Evolutionary conservation across 2,113 vertebrate genomes (phyloP).

Genomic region (Tetrao urogallus): DNA sequence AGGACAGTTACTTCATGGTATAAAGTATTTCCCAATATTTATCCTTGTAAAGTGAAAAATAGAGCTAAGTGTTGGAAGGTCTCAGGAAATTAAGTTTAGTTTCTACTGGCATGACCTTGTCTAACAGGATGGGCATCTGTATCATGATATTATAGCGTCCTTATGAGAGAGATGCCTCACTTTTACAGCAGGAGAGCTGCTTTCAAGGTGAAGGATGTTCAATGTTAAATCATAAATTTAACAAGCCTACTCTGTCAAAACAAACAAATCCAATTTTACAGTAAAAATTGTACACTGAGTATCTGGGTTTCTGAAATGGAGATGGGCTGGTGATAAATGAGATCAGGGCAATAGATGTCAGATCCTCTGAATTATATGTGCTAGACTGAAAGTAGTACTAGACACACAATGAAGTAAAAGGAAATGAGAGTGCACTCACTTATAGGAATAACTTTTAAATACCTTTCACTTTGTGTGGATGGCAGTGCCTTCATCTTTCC

Average conservation of each 20-base stretch:
- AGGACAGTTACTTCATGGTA: neutral
- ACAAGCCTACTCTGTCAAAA: slow-evolving; percentile 20
- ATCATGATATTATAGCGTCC: slow-evolving; percentile 24
- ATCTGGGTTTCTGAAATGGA: slow-evolving; percentile 24
- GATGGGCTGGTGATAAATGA: slow-evolving; percentile 46
- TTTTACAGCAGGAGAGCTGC: slow-evolving; percentile 24
- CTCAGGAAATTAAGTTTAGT: slow-evolving; percentile 47
- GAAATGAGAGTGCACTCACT: neutral
- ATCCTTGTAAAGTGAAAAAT: slow-evolving; percentile 38
- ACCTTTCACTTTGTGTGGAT: neutral
- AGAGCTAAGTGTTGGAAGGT: neutral
- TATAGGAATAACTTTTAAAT: neutral
- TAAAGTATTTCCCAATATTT: slow-evolving; percentile 34
- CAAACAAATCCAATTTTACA: slow-evolving; percentile 62
- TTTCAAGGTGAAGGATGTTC: slow-evolving; percentile 54
- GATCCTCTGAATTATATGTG: neutral
- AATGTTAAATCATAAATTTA: slow-evolving; percentile 57
- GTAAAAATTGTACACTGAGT: slow-evolving; percentile 44
- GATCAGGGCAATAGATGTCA: slow-evolving; percentile 27
- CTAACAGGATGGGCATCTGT: slow-evolving; percentile 41
- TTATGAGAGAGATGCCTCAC: neutral
- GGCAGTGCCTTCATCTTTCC: neutral
- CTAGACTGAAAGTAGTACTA: neutral
- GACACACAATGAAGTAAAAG: neutral
- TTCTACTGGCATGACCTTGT: neutral